A percentile compares a stretch with the other conserved stretches of the same genome.
Conservation (phyloP, 2,113 vertebrate species). For the Acanthochromis polyacanthus region DNA sequence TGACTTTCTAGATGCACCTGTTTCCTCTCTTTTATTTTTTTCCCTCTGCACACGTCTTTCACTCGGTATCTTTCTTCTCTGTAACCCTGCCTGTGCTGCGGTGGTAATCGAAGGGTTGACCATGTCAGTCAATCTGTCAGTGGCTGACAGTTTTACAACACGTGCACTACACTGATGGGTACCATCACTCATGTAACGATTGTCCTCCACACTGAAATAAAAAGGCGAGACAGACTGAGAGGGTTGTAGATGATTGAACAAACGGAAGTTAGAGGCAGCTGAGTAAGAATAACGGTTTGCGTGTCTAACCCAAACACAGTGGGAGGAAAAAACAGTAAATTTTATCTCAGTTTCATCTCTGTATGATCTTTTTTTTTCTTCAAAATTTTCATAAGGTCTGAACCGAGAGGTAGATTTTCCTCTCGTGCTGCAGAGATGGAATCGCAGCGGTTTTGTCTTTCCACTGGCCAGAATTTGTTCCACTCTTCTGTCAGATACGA, state of each 20-base stretch:
- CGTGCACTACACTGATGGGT: slow-evolving; percentile 86
- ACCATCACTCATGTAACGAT: slow-evolving; percentile 86
- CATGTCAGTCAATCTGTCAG: slow-evolving; percentile 87
- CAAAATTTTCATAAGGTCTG: slow-evolving; percentile 42
- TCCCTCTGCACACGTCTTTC: slow-evolving; percentile 2
- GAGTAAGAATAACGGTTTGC: slow-evolving; percentile 42
- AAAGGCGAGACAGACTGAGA: slow-evolving; percentile 62
- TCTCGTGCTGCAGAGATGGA: slow-evolving; percentile 45
- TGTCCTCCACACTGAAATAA: slow-evolving; percentile 78
- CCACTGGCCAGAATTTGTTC: slow-evolving; percentile 80
- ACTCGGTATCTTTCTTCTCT: slow-evolving; percentile 6
- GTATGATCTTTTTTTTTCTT: not conserved
- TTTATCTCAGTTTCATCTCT: slow-evolving; percentile 39
- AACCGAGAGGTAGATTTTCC: slow-evolving; percentile 58
- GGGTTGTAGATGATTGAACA: slow-evolving; percentile 49
- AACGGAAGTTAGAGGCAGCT: slow-evolving; percentile 35
- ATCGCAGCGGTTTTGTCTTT: slow-evolving; percentile 60
- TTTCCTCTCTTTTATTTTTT: slow-evolving; percentile 31
- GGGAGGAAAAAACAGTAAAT: slow-evolving; percentile 52
- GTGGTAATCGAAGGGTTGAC: slow-evolving; percentile 81
- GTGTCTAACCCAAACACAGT: slow-evolving; percentile 18
- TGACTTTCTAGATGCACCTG: slow-evolving; percentile 52
- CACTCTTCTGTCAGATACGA: slow-evolving; percentile 53
- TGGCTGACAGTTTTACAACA: slow-evolving; percentile 88
- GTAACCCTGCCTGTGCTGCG: slow-evolving; percentile 29